Conservation (phyloP, 1,140 invertebrate genomes). For the Ruditapes philippinarum region DNA sequence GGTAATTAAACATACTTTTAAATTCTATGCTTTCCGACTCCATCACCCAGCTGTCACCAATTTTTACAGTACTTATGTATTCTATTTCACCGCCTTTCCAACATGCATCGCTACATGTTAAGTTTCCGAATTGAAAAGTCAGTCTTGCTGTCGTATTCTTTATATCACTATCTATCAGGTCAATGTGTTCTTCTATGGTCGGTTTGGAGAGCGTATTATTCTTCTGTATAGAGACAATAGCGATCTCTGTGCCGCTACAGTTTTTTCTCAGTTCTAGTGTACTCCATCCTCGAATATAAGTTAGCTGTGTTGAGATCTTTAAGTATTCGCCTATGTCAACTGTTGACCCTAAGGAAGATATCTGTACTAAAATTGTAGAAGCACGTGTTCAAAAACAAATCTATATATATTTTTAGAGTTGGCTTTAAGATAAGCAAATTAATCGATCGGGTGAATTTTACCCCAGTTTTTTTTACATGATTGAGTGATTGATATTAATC, state of each 20-base stretch:
- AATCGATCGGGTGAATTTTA: too few species aligned
- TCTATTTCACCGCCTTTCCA: not conserved
- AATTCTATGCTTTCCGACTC: not conserved
- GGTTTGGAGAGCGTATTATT: not conserved
- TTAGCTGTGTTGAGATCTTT: not conserved
- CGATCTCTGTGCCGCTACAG: not conserved
- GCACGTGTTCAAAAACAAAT: too few species aligned
- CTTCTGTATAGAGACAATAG: not conserved
- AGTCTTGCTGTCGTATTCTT: not conserved
- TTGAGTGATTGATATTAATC: too few species aligned
- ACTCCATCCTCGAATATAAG: not conserved
- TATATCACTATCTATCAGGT: not conserved
- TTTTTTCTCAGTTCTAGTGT: not conserved
- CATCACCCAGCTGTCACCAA: not conserved
- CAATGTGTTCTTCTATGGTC: not conserved
- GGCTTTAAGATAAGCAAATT: too few species aligned
- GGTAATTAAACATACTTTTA: not conserved
- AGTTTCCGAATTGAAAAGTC: not conserved
- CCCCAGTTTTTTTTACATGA: too few species aligned
- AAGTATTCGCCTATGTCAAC: not conserved
- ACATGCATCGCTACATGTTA: not conserved
- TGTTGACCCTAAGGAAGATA: not conserved
- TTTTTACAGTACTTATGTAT: not conserved
- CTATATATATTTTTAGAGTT: too few species aligned
- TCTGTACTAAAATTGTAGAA: not conserved